A percentile compares a stretch with the other conserved stretches of the same genome.
phyloP scores from a whole-genome alignment of 2,797 vertebrate species.

The Epinephelus malabaricus region DNA sequence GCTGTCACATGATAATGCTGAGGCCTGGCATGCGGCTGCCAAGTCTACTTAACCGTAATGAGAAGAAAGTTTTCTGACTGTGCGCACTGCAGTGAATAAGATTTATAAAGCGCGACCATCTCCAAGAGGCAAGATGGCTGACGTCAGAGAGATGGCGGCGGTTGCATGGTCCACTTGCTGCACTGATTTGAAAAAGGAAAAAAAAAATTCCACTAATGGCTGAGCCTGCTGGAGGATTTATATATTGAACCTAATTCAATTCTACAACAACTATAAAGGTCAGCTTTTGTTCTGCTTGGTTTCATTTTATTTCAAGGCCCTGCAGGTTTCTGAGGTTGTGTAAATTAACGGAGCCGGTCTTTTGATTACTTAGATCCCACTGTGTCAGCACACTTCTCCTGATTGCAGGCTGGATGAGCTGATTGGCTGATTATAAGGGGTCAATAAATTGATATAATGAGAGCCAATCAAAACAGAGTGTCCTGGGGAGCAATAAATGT shows the following conservation, averaged over 20 bases:
- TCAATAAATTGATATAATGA: conserved; percentile 59
- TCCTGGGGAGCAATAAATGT: conserved; percentile 4
- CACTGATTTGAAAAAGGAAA: conserved; percentile 48
- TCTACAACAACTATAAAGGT: conserved; percentile 56
- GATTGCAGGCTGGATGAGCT: conserved; percentile 45
- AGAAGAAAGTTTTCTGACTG: conserved; percentile 48
- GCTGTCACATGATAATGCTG: conserved; percentile 53
- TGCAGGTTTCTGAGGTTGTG: conserved; percentile 38
- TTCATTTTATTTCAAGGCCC: conserved; percentile 61
- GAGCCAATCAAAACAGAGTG: conserved; percentile 44
- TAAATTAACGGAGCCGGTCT: conserved; percentile 52
- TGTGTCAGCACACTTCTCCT: conserved; percentile 65
- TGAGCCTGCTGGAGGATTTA: conserved; percentile 49
- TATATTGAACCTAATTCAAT: conserved; percentile 54
- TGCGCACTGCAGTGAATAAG: conserved; percentile 23
- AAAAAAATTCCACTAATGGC: conserved; percentile 33
- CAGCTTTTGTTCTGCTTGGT: conserved; percentile 68
- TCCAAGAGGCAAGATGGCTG: conserved; percentile 17
- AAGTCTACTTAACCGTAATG: conserved; percentile 58
- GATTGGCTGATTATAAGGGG: conserved; percentile 62
- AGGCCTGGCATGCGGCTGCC: conserved; percentile 30
- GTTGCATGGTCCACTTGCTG: conserved; percentile 45
- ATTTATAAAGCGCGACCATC: conserved; percentile 44
- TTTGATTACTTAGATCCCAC: conserved; percentile 51
- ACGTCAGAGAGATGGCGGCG: conserved; percentile 27